Conservation (phyloP, 2,888 invertebrate species). For the Lutraria lutraria region DNA sequence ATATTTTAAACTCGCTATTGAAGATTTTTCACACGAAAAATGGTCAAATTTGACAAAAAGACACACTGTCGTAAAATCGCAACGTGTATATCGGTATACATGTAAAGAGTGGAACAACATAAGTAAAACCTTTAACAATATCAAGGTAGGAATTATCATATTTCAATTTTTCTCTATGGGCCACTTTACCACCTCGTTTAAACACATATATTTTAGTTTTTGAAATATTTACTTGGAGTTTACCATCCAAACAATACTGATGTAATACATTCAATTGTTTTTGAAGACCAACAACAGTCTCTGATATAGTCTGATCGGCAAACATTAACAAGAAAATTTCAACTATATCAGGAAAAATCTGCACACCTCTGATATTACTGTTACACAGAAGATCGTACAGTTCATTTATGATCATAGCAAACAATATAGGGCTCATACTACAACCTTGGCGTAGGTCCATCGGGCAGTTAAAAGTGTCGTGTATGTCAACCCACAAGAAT, state of each 20-base stretch:
- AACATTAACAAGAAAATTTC: conserved; percentile 45
- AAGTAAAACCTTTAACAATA: too few relatives aligned
- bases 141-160: too few relatives aligned
- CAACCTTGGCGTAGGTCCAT: conserved; percentile 40
- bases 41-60: too few relatives aligned
- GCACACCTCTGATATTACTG: conserved; percentile 29
- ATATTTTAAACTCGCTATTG: too few relatives aligned
- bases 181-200: conserved; percentile 30
- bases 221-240: conserved; percentile 29
- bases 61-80: too few relatives aligned
- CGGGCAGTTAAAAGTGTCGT: conserved; percentile 34
- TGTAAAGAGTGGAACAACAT: too few relatives aligned
- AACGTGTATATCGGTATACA: too few relatives aligned
- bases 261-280: conserved; percentile 46
- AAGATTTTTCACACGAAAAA: too few relatives aligned
- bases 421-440: conserved; percentile 30
- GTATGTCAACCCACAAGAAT: conserved; percentile 8
- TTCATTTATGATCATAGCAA: conserved; percentile 46
- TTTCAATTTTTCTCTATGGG: conserved; percentile 31
- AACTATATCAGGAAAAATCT: conserved; percentile 39
- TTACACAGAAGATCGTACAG: neutral
- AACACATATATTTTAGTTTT: conserved; percentile 52
- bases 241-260: conserved; percentile 26
- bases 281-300: conserved; percentile 42
- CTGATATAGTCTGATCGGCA: conserved; percentile 39